phyloP scores from a whole-genome alignment of 2,888 invertebrate genomes.

The Microplitis manilae region DNA sequence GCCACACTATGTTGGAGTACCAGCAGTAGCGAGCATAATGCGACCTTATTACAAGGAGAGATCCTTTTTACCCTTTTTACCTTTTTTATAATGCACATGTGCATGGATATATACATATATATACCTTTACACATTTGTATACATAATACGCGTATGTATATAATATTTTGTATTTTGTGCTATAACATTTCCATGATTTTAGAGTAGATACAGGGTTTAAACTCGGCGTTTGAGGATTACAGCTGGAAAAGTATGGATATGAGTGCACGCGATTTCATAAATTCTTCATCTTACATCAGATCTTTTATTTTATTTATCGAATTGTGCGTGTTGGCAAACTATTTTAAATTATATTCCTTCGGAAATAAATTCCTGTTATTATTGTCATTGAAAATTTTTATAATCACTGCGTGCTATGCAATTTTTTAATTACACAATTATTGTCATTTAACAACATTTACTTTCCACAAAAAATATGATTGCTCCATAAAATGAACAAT shows the following conservation, averaged over 20 bases:
- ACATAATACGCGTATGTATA: conserved; percentile 22
- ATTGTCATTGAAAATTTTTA: no score
- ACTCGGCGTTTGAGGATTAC: conserved; percentile 33
- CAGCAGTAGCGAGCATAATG: conserved; percentile 42
- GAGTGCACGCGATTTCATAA: conserved; percentile 42
- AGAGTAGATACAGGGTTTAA: conserved; percentile 1
- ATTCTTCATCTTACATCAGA: conserved; percentile 42
- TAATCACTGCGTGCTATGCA: no score
- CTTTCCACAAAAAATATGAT: no score
- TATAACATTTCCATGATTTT: conserved; percentile 40
- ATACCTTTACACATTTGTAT: background rate
- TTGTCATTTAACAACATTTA: no score
- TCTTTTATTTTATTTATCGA: background rate
- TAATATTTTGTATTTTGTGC: background rate
- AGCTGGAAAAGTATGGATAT: conserved; percentile 40
- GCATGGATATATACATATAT: background rate
- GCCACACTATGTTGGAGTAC: conserved; percentile 31
- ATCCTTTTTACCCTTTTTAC: background rate
- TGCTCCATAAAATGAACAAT: no score
- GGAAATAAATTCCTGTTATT: background rate
- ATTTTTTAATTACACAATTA: no score
- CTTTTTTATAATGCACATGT: conserved; percentile 29
- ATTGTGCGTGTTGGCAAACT: conserved; percentile 28
- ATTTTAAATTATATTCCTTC: background rate
- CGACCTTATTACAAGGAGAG: conserved; percentile 46